Base-by-base conservation (phyloP, 2,113 vertebrate species). In the Gila orcuttii region DNA sequence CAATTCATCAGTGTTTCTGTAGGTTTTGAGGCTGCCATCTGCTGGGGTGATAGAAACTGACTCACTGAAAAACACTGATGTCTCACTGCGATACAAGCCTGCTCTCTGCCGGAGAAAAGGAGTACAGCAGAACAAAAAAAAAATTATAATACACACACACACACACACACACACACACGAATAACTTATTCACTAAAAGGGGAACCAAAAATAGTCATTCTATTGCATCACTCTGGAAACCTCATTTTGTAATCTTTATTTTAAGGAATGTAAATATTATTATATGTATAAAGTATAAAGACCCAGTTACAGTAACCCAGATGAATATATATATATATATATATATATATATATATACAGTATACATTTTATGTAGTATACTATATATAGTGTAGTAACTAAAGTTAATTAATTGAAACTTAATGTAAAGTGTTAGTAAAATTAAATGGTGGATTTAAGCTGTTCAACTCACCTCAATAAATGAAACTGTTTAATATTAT, bases 31-130 rank as follows among this genome's bases (percentile, higher is more conserved):
- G 80, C 28, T 66, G 85, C 79, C 87, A 79, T 85, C 78, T 87
- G 76, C 57, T 86, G 76, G 79, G 5, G 3, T 21, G 31, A 73
- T 33, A 42, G 21, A 71, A 52, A 52, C n/a, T 5, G 8, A 17
- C 66, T 64, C n/a, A 31, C 33, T 42, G 82, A 52, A 0, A 2
- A 8, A 42, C n/a, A 50, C 25, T 57, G 55, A 39, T 50, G 79
- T 71, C 1, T 66, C 33, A 59, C 21, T 45, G 64, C 64, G 74
- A 85, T 82, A 31, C 68, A 91, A 94, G 88, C 39, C 88, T 93
- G 94, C 93, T 90, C 91, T 91, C 94, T 94, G 90, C 90, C 89
- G 95, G 92, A 71, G 3, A 42, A 17, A 55, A 17, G 0, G 4
- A 11, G 50, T 45, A 79, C 59, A 33, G 39, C 50, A 84, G n/a